These are phyloP conservation scores for Thereva nobilitata DNA, from an alignment of 2,888 invertebrate species.

Conservation along the genomic window DNA sequence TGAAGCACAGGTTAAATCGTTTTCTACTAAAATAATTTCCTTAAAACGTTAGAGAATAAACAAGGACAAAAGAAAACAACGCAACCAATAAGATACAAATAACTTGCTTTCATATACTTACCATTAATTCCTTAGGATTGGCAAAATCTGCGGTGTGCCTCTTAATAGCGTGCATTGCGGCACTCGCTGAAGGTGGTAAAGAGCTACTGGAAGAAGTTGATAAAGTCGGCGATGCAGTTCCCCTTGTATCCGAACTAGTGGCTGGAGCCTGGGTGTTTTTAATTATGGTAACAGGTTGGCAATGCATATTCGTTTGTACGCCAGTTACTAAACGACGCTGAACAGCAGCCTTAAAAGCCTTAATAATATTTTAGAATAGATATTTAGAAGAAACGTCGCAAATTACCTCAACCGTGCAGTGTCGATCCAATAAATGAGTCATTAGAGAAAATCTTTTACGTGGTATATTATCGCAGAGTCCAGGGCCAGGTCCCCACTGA, in stretches of 20 bases:
- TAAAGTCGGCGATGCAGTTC: constrained; percentile 48
- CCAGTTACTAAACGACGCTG: constrained; percentile 54
- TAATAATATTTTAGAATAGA: not conserved
- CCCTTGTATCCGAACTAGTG: constrained; percentile 42
- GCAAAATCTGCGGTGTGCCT: constrained; percentile 91
- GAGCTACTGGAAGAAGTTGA: constrained; percentile 49
- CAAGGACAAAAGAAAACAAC: constrained; percentile 6
- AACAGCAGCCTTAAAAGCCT: constrained; percentile 51
- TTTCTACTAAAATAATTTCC: no score
- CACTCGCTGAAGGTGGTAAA: constrained; percentile 73
- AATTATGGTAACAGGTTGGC: constrained; percentile 56
- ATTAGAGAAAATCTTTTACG: constrained; percentile 91
- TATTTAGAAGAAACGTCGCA: not conserved
- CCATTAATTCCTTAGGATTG: constrained; percentile 87
- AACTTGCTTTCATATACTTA: constrained; percentile 50
- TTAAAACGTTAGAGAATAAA: not conserved
- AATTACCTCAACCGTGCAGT: constrained; percentile 80
- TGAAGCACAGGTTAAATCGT: no score
- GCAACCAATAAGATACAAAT: constrained; percentile 13
- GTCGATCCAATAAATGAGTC: constrained; percentile 95
- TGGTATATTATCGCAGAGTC: constrained; percentile 84
- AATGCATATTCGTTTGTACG: constrained; percentile 48
- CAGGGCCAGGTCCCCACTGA: constrained; percentile 72
- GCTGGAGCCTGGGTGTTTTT: constrained; percentile 51
- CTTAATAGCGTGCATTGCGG: constrained; percentile 95